These are phyloP conservation scores for Cariama cristata DNA, from an alignment of 2,113 vertebrate species.

Conservation along the genomic window DNA sequence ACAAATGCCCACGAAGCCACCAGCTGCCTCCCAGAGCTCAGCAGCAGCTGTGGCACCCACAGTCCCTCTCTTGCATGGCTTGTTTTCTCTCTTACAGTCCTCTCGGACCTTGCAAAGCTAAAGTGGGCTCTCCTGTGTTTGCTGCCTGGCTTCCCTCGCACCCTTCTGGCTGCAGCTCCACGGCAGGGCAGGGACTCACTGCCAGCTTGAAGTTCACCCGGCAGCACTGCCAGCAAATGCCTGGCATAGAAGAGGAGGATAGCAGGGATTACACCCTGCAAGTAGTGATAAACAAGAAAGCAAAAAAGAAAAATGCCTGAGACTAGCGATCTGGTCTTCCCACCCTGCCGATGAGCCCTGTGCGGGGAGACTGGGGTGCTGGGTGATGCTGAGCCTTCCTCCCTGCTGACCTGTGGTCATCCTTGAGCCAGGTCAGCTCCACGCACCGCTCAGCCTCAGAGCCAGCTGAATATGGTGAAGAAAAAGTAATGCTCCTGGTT, in stretches of 20 bases:
- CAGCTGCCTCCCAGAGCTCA: background rate
- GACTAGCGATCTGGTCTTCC: background rate
- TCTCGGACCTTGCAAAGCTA: background rate
- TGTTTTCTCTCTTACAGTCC: background rate
- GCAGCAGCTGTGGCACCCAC: background rate
- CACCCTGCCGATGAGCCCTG: fast-evolving
- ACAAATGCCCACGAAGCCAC: background rate
- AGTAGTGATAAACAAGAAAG: background rate
- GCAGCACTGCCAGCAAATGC: background rate
- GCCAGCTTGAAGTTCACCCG: background rate
- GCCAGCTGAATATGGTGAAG: fast-evolving
- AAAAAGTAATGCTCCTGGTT: background rate
- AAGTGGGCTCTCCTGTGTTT: background rate
- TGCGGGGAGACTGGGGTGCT: background rate
- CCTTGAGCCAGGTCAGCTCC: fast-evolving
- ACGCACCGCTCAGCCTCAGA: fast-evolving
- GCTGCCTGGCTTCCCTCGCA: background rate
- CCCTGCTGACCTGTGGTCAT: background rate
- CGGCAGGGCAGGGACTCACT: background rate
- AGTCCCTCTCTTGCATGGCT: background rate
- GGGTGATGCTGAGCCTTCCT: background rate
- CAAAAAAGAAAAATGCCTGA: background rate
- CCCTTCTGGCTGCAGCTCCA: background rate
- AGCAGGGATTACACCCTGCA: background rate
- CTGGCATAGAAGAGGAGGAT: background rate